These are phyloP conservation scores for Microtus oregoni DNA, from an alignment of 2,113 vertebrate species.

Conservation along the genomic window DNA sequence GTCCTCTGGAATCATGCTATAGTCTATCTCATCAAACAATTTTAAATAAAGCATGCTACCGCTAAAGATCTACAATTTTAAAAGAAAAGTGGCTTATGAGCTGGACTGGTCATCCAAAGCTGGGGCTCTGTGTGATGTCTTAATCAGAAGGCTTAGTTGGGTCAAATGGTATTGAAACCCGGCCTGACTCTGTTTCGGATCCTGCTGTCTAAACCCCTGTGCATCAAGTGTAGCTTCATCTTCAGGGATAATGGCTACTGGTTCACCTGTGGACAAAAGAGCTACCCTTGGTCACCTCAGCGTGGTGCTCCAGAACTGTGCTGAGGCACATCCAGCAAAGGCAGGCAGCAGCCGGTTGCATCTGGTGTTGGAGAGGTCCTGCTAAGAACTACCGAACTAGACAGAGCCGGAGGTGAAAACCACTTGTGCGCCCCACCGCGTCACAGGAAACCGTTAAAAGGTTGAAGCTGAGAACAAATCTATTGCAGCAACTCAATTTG, in stretches of 20 bases:
- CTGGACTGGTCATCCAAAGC: background rate
- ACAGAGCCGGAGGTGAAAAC: background rate
- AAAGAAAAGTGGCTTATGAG: slow-evolving; percentile 2
- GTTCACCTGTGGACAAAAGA: background rate
- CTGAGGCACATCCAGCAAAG: background rate
- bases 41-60: background rate
- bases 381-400: background rate
- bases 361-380: background rate
- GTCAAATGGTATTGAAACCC: background rate
- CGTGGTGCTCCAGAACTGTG: slow-evolving; percentile 7
- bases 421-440: background rate
- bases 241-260: background rate
- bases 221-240: background rate
- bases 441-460: background rate
- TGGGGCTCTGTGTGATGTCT: background rate
- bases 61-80: slow-evolving; percentile 23
- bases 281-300: background rate
- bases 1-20: background rate
- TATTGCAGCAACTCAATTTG: slow-evolving; percentile 37
- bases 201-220: slow-evolving; percentile 13
- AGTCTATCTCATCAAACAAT: background rate
- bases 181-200: background rate
- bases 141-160: background rate
- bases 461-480: slow-evolving; percentile 56
- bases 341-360: background rate